Evolutionary conservation across 2,888 invertebrate species (phyloP), one percentile per base, ranked within the genome.

Genomic region (Pseudoips prasinana): DNA sequence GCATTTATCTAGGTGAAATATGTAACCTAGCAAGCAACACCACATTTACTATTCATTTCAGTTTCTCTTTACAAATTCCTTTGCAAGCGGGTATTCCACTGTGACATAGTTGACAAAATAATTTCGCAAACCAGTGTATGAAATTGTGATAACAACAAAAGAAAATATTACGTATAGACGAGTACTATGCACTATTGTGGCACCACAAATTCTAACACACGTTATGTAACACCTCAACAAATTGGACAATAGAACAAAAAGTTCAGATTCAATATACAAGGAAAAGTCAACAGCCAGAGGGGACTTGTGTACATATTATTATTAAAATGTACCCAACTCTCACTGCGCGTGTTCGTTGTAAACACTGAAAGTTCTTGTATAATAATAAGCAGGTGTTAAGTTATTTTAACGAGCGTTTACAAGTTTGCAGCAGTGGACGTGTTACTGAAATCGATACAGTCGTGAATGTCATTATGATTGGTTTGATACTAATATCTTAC

Each of bases 61-160:
- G n/a, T n/a, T n/a, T n/a, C n/a, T n/a, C n/a, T n/a, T n/a, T n/a
- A 98, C 1, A 96, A 94, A 42, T 92, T 91, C 45, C 94, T 93
- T 41, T 94, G 94, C 8, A 95, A 95, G 34, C 96, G 85, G 73
- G 95, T 95, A 9, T 85, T 89, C 67, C 95, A 93, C 1, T 25
- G 28, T 24, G 20, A 25, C 32, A 39, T 22, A 10, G 14, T 14
- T 34, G n/a, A n/a, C 4, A 8, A n/a, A 8, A 19, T n/a, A 19
- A 8, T 31, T 25, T 33, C 14, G 29, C 9, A 18, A 17, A 18
- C n/a, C 7, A 22, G 14, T 37, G 25, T 30, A 22, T n/a, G 9
- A 25, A 8, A 33, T 10, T 25, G 8, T 11, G 8, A 25, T 24
- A 20, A 33, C 7, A 24, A 31, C 34, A 29, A 44, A 19, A 24